Conservation (phyloP, 2,797 vertebrate species). For the Serranus cabrilla region DNA sequence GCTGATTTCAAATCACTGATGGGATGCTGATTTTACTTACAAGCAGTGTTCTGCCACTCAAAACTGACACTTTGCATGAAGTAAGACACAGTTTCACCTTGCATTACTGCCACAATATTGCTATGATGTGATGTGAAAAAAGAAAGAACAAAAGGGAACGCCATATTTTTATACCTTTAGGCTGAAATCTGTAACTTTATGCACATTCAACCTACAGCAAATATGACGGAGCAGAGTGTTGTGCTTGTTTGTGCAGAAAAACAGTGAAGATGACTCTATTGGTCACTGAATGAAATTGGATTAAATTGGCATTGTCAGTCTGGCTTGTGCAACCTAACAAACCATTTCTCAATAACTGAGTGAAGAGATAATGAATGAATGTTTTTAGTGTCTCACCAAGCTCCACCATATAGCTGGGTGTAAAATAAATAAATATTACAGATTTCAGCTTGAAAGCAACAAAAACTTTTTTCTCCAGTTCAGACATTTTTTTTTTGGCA, state of each 20-base stretch:
- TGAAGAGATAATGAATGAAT: constrained; percentile 1
- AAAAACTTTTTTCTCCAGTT: constrained; percentile 9
- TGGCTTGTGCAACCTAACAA: constrained; percentile 3
- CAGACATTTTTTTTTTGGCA: constrained; percentile 68
- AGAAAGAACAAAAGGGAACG: constrained; percentile 23
- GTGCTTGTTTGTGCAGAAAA: neutral
- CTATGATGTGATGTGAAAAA: constrained; percentile 24
- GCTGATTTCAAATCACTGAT: constrained; percentile 42
- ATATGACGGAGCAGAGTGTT: constrained; percentile 4
- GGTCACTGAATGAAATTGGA: constrained; percentile 6
- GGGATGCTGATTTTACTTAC: constrained; percentile 28
- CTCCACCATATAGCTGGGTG: constrained; percentile 10
- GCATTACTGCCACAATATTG: constrained; percentile 46
- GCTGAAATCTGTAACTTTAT: constrained; percentile 34
- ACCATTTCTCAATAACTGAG: neutral
- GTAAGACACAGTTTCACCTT: constrained; percentile 47
- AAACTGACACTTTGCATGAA: constrained; percentile 37
- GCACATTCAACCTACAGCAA: constrained; percentile 27
- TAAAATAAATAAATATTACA: constrained; percentile 16
- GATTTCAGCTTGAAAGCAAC: constrained; percentile 36
- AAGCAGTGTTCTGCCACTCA: constrained; percentile 39
- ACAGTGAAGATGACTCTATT: neutral
- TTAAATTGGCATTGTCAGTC: neutral
- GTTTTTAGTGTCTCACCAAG: constrained; percentile 5
- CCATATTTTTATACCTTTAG: constrained; percentile 12